Evolutionary conservation across 1,140 invertebrate genomes (phyloP), one percentile per base, ranked within the genome.

Genomic region (Ceratina calcarata): DNA sequence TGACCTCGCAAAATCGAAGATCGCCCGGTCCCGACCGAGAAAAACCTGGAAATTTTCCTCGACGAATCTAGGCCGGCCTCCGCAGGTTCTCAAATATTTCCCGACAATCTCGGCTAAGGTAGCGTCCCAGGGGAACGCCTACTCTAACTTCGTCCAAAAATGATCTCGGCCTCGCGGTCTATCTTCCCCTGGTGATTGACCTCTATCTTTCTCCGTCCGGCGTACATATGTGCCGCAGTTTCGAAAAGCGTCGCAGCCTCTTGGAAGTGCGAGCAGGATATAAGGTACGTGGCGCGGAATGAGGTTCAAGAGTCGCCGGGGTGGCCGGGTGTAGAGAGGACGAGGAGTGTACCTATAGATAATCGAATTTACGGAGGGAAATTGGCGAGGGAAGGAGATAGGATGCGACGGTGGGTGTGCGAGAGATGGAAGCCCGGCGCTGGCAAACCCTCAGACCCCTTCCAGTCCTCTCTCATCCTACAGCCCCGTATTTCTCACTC

Each of bases 291-390:
- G 78, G 27, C 45, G 73, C 22, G 15, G 65, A 37, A 80, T 58
- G 58, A 80, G 64, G 65, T 62, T 64, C 49, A 76, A 72, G 70
- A 73, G 77, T 73, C 61, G 77, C 22, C 24, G 66, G 75, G 62
- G 6, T 3, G 24, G 67, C 15, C 18, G 3, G n/a, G 13, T 24
- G 24, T 18, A 53, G 57, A 27, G n/a, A 10, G 15, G 67, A 58
- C 45, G 61, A 80, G 45, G 67, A 81, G 78, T 90, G 88, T 90
- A 90, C 83, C 89, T 90, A 90, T 90, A 90, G 90, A 91, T 92
- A 91, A 92, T 92, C 91, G 90, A 91, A 92, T 91, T 90, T 88
- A 85, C 87, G 81, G 83, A 90, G 87, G 90, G 90, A 92, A 92
- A 91, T 91, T 87, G 88, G 87, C 67, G 88, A 82, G 74, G 81